Base-by-base conservation (phyloP, 2,113 vertebrate species). In the Pipa parva region DNA sequence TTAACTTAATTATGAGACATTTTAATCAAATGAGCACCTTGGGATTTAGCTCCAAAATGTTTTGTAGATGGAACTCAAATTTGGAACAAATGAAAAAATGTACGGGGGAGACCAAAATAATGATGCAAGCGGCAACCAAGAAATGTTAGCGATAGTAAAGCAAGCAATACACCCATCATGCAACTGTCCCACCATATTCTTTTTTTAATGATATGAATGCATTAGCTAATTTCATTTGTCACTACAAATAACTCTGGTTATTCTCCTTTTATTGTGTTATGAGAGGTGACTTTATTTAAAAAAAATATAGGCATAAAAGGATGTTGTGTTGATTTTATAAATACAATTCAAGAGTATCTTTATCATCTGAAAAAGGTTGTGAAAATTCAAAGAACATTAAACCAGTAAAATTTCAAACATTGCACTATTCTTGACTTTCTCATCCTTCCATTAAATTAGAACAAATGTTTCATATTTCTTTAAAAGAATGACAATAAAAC, bases 401-500 rank as follows among this genome's bases (percentile, higher is more conserved):
- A 56, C 45, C 36, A 13, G 39, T 27, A 57, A 55, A 45, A 54
- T 28, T 55, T 57, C 63, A 65, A 46, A 56, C 55, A 66, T 66
- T 36, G 22, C 55, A 67, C 54, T 18, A 27, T 57, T 17, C 12
- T 57, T 22, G 28, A 6, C 49, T 18, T n/a, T 42, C n/a, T 5
- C 39, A n/a, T 42, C n/a, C 36, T 52, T 49, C 24, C 28, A 33
- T 67, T 49, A 67, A 67, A 45, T 60, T 45, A 60, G 51, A 69
- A 52, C n/a, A 59, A 59, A 51, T 6, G 24, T 49, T 33, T n/a
- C 29, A 70, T 37, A 69, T 70, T 17, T 25, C 13, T 31, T 54
- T 54, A 60, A 61, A 42, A 39, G 31, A 48, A 54, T 3, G 25
- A 61, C 46, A 61, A 65, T 82, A 90, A 90, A 88, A 87, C 79